Base-by-base conservation (phyloP, 1,140 invertebrate species). In the Cydia pomonella region DNA sequence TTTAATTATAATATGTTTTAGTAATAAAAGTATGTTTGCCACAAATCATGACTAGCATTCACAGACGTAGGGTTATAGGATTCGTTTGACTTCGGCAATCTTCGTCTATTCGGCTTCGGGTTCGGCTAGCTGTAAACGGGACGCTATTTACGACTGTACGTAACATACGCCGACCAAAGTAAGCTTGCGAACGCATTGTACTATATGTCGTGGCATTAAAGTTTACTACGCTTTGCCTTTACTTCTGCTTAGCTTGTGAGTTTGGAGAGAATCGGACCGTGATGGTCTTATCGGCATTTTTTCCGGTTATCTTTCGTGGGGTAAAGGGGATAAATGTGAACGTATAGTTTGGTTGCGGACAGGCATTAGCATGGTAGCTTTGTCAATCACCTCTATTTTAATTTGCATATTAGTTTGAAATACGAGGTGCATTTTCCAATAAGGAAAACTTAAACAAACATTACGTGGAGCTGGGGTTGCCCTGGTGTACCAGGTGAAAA, bases 201-300 rank as follows among this genome's bases (percentile, higher is more conserved):
- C 64, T 76, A 53, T 50, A 76, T 47, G 18, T 1, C 3, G 33
- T 73, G 0, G 21, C 0, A 1, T 53, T 81, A 81, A 73, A 72
- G 78, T 80, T 66, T 23, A 66, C 73, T 82, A 83, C 79, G 0
- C 21, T 69, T 50, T 71, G 44, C 72, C 13, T 76, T 64, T 33
- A 21, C 33, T 12, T 16, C 18, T 27, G 21, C 50, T 69, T 73
- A 69, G 74, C 62, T 82, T 71, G 77, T 80, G 71, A 75, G 75
- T 80, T 79, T 79, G 76, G 79, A 73, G 80, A 80, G 84, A 90
- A 87, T 87, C 84, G 84, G 80, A 82, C 79, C 81, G 80, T 86
- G 83, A 88, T 88, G 87, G 84, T 81, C 82, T 84, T 87, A 86
- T 86, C 83, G 82, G 80, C 80, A 86, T 87, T 88, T 89, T 85